phyloP scores from a whole-genome alignment of 2,888 invertebrate species.

The Atethmia centrago region DNA sequence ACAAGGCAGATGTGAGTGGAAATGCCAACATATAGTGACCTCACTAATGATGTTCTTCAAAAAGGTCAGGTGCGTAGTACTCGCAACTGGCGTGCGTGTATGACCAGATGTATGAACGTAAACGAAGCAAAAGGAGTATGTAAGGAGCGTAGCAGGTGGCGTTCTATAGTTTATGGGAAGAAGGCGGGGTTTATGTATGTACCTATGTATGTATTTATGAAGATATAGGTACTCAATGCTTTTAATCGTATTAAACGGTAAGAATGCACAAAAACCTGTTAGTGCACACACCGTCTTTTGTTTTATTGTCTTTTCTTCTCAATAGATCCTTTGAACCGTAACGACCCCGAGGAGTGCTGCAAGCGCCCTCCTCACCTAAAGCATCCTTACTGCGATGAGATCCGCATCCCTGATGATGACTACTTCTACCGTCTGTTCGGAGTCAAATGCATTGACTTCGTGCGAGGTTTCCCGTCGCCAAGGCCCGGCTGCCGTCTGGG shows the following conservation, averaged over 20 bases:
- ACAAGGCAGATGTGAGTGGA: no score
- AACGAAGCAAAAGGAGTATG: no score
- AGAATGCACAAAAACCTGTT: not conserved
- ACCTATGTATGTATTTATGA: not conserved
- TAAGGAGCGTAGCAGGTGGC: no score
- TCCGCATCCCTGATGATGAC: constrained; percentile 96
- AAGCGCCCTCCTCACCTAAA: constrained; percentile 94
- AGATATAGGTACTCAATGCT: not conserved
- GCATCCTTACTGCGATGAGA: constrained; percentile 98
- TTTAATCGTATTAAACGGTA: not conserved
- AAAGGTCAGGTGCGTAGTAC: no score
- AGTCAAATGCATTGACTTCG: constrained; percentile 97
- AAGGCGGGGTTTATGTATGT: no score
- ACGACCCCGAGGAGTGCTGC: constrained; percentile 98
- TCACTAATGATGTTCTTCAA: no score
- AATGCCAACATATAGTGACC: no score
- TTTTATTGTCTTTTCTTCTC: constrained; percentile 54
- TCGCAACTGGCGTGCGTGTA: no score
- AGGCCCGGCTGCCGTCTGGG: constrained; percentile 96
- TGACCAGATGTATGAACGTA: no score
- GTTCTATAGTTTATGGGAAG: no score
- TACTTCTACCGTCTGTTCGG: constrained; percentile 96
- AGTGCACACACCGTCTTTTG: constrained; percentile 44
- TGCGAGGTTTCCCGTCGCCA: constrained; percentile 96
- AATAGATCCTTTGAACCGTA: constrained; percentile 96